Evolutionary conservation across 1,140 invertebrate genomes (phyloP), one percentile per base, ranked within the genome.

Genomic region (Ips nitidus): DNA sequence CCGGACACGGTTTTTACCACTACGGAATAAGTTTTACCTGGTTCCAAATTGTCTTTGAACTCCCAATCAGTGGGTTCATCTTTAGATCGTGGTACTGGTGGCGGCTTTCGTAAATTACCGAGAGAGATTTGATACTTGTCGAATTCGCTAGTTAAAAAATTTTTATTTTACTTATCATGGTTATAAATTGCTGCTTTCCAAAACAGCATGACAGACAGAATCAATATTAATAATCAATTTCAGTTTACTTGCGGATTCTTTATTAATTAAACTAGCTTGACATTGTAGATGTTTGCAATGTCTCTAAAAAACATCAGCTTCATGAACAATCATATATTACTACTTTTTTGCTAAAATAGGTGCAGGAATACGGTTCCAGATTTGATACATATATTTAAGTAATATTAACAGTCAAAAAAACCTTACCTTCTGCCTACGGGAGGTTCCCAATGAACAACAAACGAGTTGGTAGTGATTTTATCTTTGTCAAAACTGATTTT

Each of bases 1-100:
- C 93, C 94, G 4, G 93, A 94, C 52, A 95, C 91, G 1, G 94
- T 95, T 83, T 97, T 97, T 1, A 96, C 93, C 63, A 93, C 87
- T 50, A 96, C 91, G 80, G 92, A 89, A 80, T 95, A 95, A 1
- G 91, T 94, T 79, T 88, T 88, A 45, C 94, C 94, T 0, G 94
- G 92, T 77, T 95, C 92, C 47, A 95, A 82, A 70, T 87, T 87
- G 69, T 94, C 92, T 57, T 89, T 88, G 81, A 95, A 95, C 68
- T 89, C 86, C 77, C 87, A 89, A 70, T 81, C 83, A 2, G 87
- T 86, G 22, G 86, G 83, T 58, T 93, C 90, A 71, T 88, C 86
- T 57, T 83, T 81, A 8, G 83, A 80, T 53, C 84, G 81, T 0
- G 87, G 88, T 8, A 93, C 85, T 22, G 88, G 88, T 1, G 87